Base-by-base conservation (phyloP, 2,888 invertebrate genomes). In the Campopleginae sp. region DNA sequence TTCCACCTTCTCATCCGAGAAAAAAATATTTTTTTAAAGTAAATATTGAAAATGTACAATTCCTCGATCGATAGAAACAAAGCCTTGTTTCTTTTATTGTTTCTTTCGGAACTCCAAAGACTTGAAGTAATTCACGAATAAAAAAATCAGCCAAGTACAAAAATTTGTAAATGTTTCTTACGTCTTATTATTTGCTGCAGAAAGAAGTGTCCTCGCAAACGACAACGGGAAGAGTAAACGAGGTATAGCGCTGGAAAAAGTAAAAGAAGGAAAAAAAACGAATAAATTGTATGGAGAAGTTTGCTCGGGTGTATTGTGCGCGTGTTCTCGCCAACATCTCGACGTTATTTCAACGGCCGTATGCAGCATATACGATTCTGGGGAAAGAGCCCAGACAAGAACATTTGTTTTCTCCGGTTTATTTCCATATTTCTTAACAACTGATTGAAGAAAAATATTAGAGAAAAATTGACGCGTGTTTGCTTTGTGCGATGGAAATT, bases 141-240 rank as follows among this genome's bases (percentile, higher is more conserved):
- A 31, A 61, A 58, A 75, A 46, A 46, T n/a, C 6, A 58, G 31
- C 12, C 1, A 23, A 31, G 17, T 1, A 12, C 31, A 44, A 31
- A 44, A 75, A 75, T 31, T 38, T 66, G 23, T 6, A 54, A 63
- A 17, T 19, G 12, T 14, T 14, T 33, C 42, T 19, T 7, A 8
- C 71, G 44, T 68, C 31, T 66, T 66, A 31, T 61, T 74, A 27
- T 58, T 58, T 46, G 33, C 78, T 65, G 33, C 10, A 19, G 74
- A n/a, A 44, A 74, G 58, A 70, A 78, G 65, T 81, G 61, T 75
- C 46, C 75, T 63, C 54, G 14, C 51, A 63, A 77, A 70, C 58
- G 14, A 58, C 48, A 78, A 75, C 70, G 19, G 44, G 31, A 23
- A 3, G 44, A 68, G 51, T 17, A n/a, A 38, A 14, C 23, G 42